Base-by-base conservation (phyloP, 2,888 invertebrate genomes). In the Catotricha subobsoleta region DNA sequence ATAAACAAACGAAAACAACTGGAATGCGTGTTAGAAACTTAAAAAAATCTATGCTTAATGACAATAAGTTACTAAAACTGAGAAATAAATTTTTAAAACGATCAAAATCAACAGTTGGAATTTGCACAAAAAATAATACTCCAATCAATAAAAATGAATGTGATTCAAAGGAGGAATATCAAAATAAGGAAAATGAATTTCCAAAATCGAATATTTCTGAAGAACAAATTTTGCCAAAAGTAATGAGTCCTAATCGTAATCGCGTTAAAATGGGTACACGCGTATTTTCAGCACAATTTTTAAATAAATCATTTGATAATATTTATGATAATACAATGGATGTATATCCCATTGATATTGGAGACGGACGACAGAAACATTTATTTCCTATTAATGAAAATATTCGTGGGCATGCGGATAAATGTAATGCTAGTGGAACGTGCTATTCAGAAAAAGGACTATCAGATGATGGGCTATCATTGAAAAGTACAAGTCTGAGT, bases 261-360 rank as follows among this genome's bases (percentile, higher is more conserved):
- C 76, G 79, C 3, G 79, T 79, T 3, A 78, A 78, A 64, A 79
- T 79, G 79, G 80, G 78, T 9, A 77, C 76, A 8, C 67, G 76
- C 51, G 76, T 76, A 9, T 77, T 76, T 50, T 48, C 49, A 23
- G 19, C 31, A 30, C 47, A 48, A 41, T 47, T 48, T 39, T 34
- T 50, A 23, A 50, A 48, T 38, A 50, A 49, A 45, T 50, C 50
- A 7, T 46, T 46, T 38, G 50, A 50, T 35, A 50, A 49, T 37
- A 43, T 49, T 30, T 46, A 44, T 28, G 48, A 48, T 15, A 44
- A 43, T 34, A 31, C 43, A 3, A 30, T 45, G 15, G 45, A 46
- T 15, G 39, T 46, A 12, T 44, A 41, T 19, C 41, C 37, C 3
- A 44, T 45, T 13, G 43, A 45, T 37, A 44, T 43, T 6, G 29